A percentile compares a stretch with the other conserved stretches of the same genome.
These are phyloP conservation scores for Petaurus breviceps DNA, from an alignment of 2,113 vertebrate genomes.

Conservation along the genomic window DNA sequence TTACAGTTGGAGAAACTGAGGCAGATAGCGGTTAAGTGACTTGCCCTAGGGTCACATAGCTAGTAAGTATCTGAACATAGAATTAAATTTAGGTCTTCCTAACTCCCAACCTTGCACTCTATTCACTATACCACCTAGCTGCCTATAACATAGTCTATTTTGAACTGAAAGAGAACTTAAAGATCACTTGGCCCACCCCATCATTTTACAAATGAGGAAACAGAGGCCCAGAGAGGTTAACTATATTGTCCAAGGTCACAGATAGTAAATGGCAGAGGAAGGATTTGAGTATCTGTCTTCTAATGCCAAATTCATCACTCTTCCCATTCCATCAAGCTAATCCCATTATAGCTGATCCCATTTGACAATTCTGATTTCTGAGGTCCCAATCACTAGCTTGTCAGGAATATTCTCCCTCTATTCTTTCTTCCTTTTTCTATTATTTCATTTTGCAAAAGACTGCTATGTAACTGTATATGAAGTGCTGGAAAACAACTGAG, in stretches of 20 bases:
- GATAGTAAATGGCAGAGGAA: not conserved
- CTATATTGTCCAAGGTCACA: not conserved
- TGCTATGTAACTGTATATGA: not conserved
- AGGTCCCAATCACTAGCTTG: not conserved
- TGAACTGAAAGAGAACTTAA: not conserved
- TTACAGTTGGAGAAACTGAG: not conserved
- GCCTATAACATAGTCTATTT: not conserved
- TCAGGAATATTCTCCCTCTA: conserved; percentile 13
- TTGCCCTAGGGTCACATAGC: too few species aligned
- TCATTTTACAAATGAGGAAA: not conserved
- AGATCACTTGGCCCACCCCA: not conserved
- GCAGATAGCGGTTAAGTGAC: too few species aligned
- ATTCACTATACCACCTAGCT: not conserved
- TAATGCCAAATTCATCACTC: not conserved
- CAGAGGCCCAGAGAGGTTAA: not conserved
- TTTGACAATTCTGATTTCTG: not conserved
- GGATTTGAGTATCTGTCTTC: not conserved
- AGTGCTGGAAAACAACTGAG: conserved; percentile 1
- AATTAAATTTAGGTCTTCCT: not conserved
- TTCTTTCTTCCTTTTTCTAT: not conserved
- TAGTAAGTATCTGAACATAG: too few species aligned
- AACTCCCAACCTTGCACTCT: not conserved
- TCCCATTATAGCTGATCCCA: not conserved
- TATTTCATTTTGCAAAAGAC: not conserved
- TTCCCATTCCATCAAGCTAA: not conserved